Conservation (phyloP, 2,888 invertebrate genomes). For the Stictocephala bisonia region DNA sequence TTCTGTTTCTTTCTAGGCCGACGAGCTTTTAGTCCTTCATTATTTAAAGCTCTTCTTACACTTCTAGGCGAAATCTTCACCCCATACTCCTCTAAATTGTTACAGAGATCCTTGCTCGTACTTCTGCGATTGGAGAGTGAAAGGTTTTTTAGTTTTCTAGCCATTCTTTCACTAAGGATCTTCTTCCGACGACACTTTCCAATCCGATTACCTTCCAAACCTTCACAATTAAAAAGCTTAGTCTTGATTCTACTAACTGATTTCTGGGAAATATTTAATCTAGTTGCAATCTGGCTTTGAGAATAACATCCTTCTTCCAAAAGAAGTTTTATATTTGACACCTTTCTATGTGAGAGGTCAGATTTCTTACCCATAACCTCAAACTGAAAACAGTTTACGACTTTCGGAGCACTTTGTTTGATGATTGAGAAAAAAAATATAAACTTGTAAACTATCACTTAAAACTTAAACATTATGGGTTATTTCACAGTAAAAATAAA, state of each 20-base stretch:
- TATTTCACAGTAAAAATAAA: no score
- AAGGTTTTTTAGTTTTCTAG: slow-evolving; percentile 40
- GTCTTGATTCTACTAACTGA: slow-evolving; percentile 41
- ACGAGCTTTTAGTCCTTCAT: slow-evolving; percentile 35
- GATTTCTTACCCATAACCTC: no score
- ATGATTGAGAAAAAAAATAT: no score
- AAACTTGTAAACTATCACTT: no score
- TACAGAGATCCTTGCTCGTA: slow-evolving; percentile 1
- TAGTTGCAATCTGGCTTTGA: slow-evolving; percentile 33
- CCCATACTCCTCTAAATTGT: slow-evolving; percentile 29
- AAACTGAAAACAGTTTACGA: no score
- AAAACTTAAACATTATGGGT: no score
- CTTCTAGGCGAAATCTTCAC: slow-evolving; percentile 31
- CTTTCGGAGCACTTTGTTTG: no score
- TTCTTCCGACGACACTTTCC: slow-evolving; percentile 45
- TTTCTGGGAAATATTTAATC: slow-evolving; percentile 44
- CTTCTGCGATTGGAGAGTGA: neutral
- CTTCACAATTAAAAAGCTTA: neutral
- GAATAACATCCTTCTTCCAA: slow-evolving; percentile 41
- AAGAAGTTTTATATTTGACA: slow-evolving; percentile 16
- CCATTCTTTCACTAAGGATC: slow-evolving; percentile 38
- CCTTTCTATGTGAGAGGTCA: no score
- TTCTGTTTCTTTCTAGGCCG: slow-evolving; percentile 43
- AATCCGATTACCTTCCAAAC: slow-evolving; percentile 23
- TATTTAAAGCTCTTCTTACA: slow-evolving; percentile 24